Evolutionary conservation across 2,113 vertebrate genomes (phyloP), one percentile per base, ranked within the genome.

Genomic region (Muntiacus muntjak): DNA sequence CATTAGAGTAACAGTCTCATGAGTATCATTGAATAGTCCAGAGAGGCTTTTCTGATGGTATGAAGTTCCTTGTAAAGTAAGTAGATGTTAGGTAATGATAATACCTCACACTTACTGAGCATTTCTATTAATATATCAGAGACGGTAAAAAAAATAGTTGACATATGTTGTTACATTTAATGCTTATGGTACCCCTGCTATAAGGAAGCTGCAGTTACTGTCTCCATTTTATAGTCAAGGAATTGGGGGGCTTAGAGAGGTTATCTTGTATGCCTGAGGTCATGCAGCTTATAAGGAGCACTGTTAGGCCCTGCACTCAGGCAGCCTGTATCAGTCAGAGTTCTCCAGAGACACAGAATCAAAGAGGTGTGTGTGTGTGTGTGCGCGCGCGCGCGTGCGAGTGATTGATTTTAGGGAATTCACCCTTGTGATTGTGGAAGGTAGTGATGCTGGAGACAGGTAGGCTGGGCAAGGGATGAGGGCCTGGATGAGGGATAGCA

Each of bases 61-160:
- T 83, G 14, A 88, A 82, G 58, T 94, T 93, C 50, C 64, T 91
- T 89, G 54, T 89, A 64, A 91, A 96, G 71, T 91, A 76, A 74
- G 74, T 87, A 87, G 64, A 87, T 92, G 15, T 67, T 78, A 71
- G 28, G 23, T 94, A 87, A 94, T 96, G 82, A 71, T 85, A 93
- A 67, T 83, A 55, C 28, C 5, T 91, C 93, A 71, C 17, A 76
- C 54, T 95, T 93, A 89, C n/a, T 79, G 58, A 92, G 25, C 33
- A 62, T 17, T 92, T 91, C 23, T 25, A 74, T 74, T 74, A 25
- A 43, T 16, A 52, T 81, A 40, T 43, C 74, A 92, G 87, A 88
- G 78, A 82, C 25, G 85, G 0, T 86, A 96, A 7, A 91, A 91
- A 36, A 36, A 84, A 47, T 15, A 67, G 67, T 83, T 30, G 79